Conservation (phyloP, 2,113 vertebrate genomes). For the Caranx ignobilis region DNA sequence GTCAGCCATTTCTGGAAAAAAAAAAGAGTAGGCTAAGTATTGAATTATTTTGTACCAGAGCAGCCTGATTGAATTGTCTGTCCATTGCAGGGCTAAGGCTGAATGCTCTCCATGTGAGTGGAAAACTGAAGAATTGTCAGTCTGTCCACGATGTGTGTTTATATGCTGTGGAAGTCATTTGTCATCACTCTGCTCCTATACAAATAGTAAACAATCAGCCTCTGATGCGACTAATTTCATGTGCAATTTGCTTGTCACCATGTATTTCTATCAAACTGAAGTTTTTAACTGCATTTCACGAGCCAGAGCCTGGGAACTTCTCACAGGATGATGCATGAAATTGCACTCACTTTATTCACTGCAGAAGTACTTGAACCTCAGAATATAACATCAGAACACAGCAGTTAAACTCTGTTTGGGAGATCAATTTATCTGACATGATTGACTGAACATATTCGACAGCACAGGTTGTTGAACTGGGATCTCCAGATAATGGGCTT, state of each 20-base stretch:
- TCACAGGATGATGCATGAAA: not conserved
- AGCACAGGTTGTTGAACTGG: not conserved
- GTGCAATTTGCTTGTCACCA: not conserved
- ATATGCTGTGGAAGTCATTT: not conserved
- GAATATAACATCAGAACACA: conserved; percentile 1
- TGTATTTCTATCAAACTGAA: not conserved
- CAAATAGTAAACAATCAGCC: not conserved
- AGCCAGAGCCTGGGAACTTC: not conserved
- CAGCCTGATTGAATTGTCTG: not conserved
- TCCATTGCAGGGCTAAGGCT: not conserved
- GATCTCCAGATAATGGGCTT: not conserved
- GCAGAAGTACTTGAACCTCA: not conserved
- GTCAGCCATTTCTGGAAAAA: not conserved
- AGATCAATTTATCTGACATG: not conserved
- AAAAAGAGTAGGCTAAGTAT: not conserved
- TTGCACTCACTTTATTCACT: conserved; percentile 3
- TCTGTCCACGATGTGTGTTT: not conserved
- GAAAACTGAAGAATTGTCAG: not conserved
- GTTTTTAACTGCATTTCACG: conserved; percentile 10
- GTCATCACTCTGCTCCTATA: not conserved
- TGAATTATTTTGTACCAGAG: not conserved
- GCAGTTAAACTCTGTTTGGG: not conserved
- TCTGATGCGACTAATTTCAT: not conserved
- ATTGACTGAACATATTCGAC: not conserved
- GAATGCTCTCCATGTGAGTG: not conserved